phyloP scores from a whole-genome alignment of 2,888 invertebrate genomes.

The Nephrotoma appendiculata region DNA sequence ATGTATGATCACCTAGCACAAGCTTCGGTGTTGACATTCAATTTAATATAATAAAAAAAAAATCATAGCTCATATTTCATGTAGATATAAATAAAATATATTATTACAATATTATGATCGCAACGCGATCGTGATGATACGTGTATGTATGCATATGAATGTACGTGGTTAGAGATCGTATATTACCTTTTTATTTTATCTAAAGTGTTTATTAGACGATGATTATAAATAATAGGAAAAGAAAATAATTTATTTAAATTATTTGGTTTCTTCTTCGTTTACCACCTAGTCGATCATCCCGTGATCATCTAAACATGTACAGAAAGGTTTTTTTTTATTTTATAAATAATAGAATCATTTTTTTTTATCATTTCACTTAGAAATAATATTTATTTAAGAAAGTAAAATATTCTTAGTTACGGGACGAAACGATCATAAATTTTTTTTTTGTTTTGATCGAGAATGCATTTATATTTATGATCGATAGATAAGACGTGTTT shows the following conservation, averaged over 20 bases:
- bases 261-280: neutral
- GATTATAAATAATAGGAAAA: neutral
- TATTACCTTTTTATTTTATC: neutral
- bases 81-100: neutral
- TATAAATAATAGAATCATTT: neutral
- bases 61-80: neutral
- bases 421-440: neutral
- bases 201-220: neutral
- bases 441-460: neutral
- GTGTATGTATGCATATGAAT: neutral
- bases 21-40: neutral
- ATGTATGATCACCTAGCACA: neutral
- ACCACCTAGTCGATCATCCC: neutral
- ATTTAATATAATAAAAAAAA: neutral
- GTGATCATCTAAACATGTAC: neutral
- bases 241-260: neutral
- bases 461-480: neutral
- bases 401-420: neutral
- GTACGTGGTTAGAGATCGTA: neutral
- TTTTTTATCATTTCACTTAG: neutral
- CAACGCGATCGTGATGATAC: neutral
- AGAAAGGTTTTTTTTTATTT: neutral
- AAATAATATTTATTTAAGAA: neutral
- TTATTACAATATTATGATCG: neutral
- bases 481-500: neutral